phyloP scores from a whole-genome alignment of 2,888 invertebrate genomes.

The Mongoloraphidia duomilia region DNA sequence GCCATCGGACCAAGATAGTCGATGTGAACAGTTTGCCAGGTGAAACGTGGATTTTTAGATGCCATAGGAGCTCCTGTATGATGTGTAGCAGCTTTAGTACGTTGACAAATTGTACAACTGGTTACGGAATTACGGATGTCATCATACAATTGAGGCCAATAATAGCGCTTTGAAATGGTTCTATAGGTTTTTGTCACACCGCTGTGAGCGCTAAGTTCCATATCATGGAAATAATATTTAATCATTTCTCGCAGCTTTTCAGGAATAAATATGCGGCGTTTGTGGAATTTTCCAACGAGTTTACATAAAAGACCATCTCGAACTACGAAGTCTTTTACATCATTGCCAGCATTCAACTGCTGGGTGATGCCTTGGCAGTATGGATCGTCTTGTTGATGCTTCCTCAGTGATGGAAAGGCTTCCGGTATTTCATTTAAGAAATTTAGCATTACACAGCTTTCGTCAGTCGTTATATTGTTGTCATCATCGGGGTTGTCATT shows the following conservation, averaged over 20 bases:
- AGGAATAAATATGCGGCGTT: not conserved
- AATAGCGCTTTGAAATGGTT: too few relatives aligned
- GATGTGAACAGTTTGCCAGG: not conserved
- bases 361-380: not conserved
- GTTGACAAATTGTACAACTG: not conserved
- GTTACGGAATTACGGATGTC: not conserved
- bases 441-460: not conserved
- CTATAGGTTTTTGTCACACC: not conserved
- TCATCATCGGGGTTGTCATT: not conserved
- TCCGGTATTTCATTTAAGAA: not conserved
- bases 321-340: not conserved
- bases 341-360: not conserved
- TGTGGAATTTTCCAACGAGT: not conserved
- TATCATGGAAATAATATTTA: not conserved
- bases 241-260: not conserved
- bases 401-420: not conserved
- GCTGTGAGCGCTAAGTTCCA: not conserved
- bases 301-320: too few relatives aligned
- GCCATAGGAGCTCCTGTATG: not conserved
- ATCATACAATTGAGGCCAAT: not conserved
- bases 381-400: not conserved
- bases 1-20: not conserved
- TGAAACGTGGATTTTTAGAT: not conserved
- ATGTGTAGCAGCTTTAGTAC: not conserved
- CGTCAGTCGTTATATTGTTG: not conserved